phyloP scores from a whole-genome alignment of 1,140 invertebrate species.

The Dendroctonus ponderosae region DNA sequence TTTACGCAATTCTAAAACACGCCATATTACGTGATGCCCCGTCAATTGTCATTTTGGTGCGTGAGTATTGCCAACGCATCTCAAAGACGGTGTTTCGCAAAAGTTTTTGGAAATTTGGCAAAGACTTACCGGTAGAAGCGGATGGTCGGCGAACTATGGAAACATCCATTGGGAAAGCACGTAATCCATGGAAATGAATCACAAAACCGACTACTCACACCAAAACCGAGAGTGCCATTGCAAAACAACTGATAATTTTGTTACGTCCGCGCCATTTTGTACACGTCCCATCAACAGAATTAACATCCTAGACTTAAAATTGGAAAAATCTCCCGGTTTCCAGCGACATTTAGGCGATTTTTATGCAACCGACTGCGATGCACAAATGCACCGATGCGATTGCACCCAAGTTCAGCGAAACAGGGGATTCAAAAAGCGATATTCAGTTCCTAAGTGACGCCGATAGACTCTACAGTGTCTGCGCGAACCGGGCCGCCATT shows the following conservation, averaged over 20 bases:
- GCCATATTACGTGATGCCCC: slow-evolving; percentile 7
- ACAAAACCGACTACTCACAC: slow-evolving; percentile 14
- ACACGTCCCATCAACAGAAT: slow-evolving; percentile 7
- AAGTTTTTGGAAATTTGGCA: neutral
- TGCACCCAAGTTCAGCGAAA: slow-evolving; percentile 23
- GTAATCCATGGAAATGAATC: slow-evolving; percentile 19
- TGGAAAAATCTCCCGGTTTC: slow-evolving; percentile 6
- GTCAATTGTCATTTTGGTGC: slow-evolving; percentile 18
- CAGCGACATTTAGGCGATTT: slow-evolving; percentile 2
- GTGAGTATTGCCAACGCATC: slow-evolving; percentile 17
- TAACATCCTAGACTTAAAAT: neutral
- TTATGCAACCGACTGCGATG: slow-evolving; percentile 14
- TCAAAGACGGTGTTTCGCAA: neutral
- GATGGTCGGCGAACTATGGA: neutral
- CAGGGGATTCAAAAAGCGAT: slow-evolving; percentile 26
- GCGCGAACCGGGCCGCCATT: slow-evolving; percentile 22
- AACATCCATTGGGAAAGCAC: slow-evolving; percentile 10
- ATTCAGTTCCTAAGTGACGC: slow-evolving; percentile 21
- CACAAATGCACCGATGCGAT: slow-evolving; percentile 35
- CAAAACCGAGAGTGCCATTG: neutral
- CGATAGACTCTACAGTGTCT: slow-evolving; percentile 24
- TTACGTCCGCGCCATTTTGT: slow-evolving; percentile 27
- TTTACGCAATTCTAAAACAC: neutral
- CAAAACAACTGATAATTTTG: slow-evolving; percentile 18
- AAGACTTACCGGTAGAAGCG: neutral